phyloP scores from a whole-genome alignment of 2,113 vertebrate genomes.

The Perognathus longimembris region DNA sequence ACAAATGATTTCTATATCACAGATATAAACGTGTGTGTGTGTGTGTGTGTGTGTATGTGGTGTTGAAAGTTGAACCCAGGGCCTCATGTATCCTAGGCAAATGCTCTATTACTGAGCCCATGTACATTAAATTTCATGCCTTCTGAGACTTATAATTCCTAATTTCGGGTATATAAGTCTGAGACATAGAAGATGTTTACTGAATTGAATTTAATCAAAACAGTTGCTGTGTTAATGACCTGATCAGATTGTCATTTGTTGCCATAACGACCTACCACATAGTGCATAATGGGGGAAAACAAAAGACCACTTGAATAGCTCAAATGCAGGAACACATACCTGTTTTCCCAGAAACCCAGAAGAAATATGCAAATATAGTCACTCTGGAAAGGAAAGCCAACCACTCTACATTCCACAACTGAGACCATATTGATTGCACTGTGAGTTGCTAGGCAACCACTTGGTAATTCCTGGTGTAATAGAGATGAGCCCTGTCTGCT shows the following conservation, averaged over 20 bases:
- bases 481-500: constrained; percentile 73
- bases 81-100: background rate
- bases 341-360: constrained; percentile 59
- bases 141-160: constrained; percentile 3
- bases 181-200: background rate
- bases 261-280: background rate
- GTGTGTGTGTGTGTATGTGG: too few relatives aligned
- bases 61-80: background rate
- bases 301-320: constrained; percentile 56
- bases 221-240: constrained; percentile 46
- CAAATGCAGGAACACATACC: constrained; percentile 38
- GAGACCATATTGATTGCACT: constrained; percentile 58
- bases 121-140: background rate
- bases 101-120: background rate
- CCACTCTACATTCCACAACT: constrained; percentile 68
- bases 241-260: constrained; percentile 54
- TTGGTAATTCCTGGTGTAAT: constrained; percentile 74
- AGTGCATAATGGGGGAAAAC: constrained; percentile 3
- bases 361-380: constrained; percentile 69
- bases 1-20: constrained; percentile 47
- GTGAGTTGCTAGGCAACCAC: constrained; percentile 80
- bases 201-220: constrained; percentile 46
- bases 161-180: background rate
- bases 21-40: background rate
- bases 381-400: constrained; percentile 64